Evolutionary conservation across 2,888 invertebrate genomes (phyloP), one percentile per base, ranked within the genome.

Genomic region (Synergus gifuensis): DNA sequence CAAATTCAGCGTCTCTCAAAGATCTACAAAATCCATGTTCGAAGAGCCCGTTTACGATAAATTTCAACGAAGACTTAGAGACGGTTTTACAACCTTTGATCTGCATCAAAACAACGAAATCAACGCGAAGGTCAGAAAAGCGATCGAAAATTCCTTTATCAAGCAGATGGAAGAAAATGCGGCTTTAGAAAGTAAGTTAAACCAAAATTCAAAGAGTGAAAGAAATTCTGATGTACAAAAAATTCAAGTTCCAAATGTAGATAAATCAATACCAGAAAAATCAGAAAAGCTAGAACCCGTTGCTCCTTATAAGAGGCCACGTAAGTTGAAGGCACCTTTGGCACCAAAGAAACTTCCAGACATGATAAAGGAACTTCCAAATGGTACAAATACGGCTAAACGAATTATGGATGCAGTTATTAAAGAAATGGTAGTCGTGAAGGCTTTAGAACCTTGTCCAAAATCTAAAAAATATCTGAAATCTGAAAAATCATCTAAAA

Each of bases 391-490:
- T 12, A 89, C 90, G 0, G 89, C 92, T 0, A 93, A 92, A 82
- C 89, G 89, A 14, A 91, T 93, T 22, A 93, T 93, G 93, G 93
- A 93, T 79, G 92, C 92, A 0, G 93, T 93, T 8, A 93, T 93
- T 77, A 91, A 92, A 44, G 93, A 93, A 82, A 90, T 93, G 87
- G 91, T 92, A 0, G 90, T 89, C 7, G 89, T 88, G 0, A 92
- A 92, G 76, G 89, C 89, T 0, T 80, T 90, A 28, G 90, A 91
- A 7, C 85, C 88, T 76, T 18, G 40, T 64, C 8, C 16, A 4
- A 49, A 77, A 46, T 58, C 58, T 4, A 62, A 82, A 5, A 76
- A 69, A 36, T 83, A 83, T 28, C 82, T 83, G 5, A 36, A 36
- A 36, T 36, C 36, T 36, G 5, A 36, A 5, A 79, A 79, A 18